phyloP scores from a whole-genome alignment of 2,113 vertebrate genomes.

The Saccopteryx bilineata region DNA sequence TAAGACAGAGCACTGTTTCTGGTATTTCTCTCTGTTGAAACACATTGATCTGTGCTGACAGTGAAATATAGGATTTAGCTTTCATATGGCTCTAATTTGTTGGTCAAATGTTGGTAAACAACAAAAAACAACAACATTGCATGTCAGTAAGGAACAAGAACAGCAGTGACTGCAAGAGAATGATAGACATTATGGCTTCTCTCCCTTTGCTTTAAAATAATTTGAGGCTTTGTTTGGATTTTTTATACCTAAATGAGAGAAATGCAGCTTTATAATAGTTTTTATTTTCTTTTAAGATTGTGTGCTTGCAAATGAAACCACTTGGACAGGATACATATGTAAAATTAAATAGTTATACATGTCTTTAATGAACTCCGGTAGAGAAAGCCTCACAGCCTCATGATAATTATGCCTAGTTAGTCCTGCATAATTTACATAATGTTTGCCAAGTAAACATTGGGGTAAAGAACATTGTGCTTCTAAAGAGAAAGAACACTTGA shows the following conservation, averaged over 20 bases:
- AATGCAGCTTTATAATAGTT: not conserved
- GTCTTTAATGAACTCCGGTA: not conserved
- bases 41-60: not conserved
- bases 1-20: not conserved
- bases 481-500: not conserved
- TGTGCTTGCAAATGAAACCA: not conserved
- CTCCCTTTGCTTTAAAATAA: not conserved
- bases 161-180: accelerated
- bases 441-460: not conserved
- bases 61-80: not conserved
- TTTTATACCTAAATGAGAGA: not conserved
- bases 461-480: not conserved
- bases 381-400: not conserved
- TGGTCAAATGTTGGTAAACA: not conserved
- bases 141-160: not conserved
- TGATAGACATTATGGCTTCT: not conserved
- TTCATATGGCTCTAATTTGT: not conserved
- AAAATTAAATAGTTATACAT: slow-evolving; percentile 15
- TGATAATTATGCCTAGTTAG: not conserved
- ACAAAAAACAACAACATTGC: not conserved
- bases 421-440: slow-evolving; percentile 42
- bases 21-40: not conserved
- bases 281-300: not conserved
- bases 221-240: not conserved
- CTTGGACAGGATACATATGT: not conserved